These are phyloP conservation scores for Lepidostoma basale DNA, from an alignment of 1,140 invertebrate genomes.

Conservation along the genomic window DNA sequence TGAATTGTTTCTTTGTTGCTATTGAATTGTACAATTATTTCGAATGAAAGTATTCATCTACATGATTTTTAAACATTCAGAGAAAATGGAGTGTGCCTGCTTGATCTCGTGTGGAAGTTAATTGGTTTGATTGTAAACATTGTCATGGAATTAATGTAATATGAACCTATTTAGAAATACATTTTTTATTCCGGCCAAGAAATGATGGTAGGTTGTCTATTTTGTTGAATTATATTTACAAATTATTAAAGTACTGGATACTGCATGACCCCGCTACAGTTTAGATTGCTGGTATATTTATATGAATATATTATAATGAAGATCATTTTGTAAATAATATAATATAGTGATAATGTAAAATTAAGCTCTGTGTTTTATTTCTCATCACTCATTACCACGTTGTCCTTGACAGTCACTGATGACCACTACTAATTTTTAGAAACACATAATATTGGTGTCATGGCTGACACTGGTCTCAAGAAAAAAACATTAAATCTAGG, in stretches of 20 bases:
- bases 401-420: no score
- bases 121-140: constrained; percentile 18
- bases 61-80: not conserved
- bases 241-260: constrained; percentile 35
- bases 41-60: no score
- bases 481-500: no score
- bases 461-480: no score
- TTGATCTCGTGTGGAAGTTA: constrained; percentile 13
- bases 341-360: constrained; percentile 34
- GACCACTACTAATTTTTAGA: no score
- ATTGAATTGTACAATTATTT: no score
- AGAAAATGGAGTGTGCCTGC: constrained; percentile 12
- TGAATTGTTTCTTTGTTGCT: no score
- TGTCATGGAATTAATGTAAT: constrained; percentile 30
- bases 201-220: constrained; percentile 36
- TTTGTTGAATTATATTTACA: constrained; percentile 33
- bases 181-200: constrained; percentile 44
- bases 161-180: constrained; percentile 38
- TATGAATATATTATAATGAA: constrained; percentile 48
- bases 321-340: constrained; percentile 43
- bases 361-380: constrained; percentile 34
- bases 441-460: no score
- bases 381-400: no score
- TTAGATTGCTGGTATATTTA: constrained; percentile 50
- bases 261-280: constrained; percentile 42